Percentiles rank a stretch among this genome's conserved stretches.
Evolutionary conservation across 1,140 invertebrate genomes (phyloP).

Genomic region (Araneus ventricosus): DNA sequence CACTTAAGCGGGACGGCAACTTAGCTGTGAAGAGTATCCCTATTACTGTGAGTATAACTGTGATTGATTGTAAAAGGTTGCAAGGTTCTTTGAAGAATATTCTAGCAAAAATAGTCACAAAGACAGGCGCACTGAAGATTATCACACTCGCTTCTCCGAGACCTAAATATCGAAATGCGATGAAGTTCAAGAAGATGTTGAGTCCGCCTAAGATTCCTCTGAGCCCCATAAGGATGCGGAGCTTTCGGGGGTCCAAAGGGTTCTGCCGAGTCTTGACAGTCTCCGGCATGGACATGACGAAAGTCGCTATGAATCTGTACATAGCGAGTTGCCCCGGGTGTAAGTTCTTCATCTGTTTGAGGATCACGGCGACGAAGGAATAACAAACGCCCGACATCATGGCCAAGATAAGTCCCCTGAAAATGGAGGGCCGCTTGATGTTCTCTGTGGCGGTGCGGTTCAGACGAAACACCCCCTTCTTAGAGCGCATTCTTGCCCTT

Average conservation of each 20-base stretch:
- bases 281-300: constrained; percentile 90
- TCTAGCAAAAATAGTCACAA: constrained; percentile 92
- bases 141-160: constrained; percentile 93
- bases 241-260: constrained; percentile 86
- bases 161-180: constrained; percentile 93
- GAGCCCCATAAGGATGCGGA: constrained; percentile 83
- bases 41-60: constrained; percentile 89
- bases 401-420: not conserved
- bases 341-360: constrained; percentile 88
- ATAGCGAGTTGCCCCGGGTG: constrained; percentile 92
- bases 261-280: constrained; percentile 88
- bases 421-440: not conserved
- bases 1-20: constrained; percentile 79
- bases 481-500: no score
- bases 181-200: constrained; percentile 92
- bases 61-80: constrained; percentile 90
- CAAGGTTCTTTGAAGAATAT: constrained; percentile 94
- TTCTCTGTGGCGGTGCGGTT: no score
- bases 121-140: constrained; percentile 94
- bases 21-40: constrained; percentile 92
- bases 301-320: constrained; percentile 89
- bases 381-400: constrained; percentile 83
- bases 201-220: constrained; percentile 90
- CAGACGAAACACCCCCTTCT: no score
- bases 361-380: constrained; percentile 92